Evolutionary conservation across 2,797 vertebrate genomes (phyloP).

Genomic region (Muraenolepis orangiensis): DNA sequence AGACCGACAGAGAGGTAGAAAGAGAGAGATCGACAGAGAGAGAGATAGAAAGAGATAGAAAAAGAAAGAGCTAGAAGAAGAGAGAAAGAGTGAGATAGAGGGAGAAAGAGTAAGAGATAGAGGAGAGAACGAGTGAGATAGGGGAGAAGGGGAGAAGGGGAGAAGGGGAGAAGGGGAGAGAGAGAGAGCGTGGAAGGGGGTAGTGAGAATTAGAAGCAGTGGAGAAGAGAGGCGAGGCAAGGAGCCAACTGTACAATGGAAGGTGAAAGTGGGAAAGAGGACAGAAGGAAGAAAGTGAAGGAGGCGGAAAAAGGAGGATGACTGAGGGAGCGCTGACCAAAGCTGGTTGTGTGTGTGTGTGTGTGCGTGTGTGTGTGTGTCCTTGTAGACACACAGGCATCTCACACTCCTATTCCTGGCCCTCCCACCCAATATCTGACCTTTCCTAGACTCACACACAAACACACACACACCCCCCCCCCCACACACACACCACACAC

Average conservation of each 20-base stretch:
- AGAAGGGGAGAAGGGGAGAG: not conserved
- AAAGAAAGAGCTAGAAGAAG: constrained; percentile 6
- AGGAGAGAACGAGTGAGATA: not conserved
- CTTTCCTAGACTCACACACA: constrained; percentile 66
- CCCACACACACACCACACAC: constrained; percentile 38
- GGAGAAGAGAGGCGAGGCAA: constrained; percentile 1
- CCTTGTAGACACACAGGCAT: constrained; percentile 70
- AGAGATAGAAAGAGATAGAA: constrained; percentile 26
- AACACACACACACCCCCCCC: constrained; percentile 41
- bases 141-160: not conserved
- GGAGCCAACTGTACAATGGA: not conserved
- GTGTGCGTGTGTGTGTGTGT: not conserved
- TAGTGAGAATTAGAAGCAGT: not conserved
- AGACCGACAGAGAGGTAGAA: constrained; percentile 23
- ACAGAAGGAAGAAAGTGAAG: constrained; percentile 25
- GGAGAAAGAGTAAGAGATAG: not conserved
- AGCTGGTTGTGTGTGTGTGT: not conserved
- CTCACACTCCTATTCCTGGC: constrained; percentile 79
- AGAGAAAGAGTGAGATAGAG: not conserved
- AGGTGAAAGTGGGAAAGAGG: constrained; percentile 4
- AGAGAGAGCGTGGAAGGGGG: not conserved
- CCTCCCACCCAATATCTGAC: constrained; percentile 72
- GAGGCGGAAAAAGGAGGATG: constrained; percentile 18
- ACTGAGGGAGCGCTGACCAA: constrained; percentile 1
- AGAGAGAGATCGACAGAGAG: constrained; percentile 21